phyloP scores from a whole-genome alignment of 2,797 vertebrate genomes.

The Argya squamiceps region DNA sequence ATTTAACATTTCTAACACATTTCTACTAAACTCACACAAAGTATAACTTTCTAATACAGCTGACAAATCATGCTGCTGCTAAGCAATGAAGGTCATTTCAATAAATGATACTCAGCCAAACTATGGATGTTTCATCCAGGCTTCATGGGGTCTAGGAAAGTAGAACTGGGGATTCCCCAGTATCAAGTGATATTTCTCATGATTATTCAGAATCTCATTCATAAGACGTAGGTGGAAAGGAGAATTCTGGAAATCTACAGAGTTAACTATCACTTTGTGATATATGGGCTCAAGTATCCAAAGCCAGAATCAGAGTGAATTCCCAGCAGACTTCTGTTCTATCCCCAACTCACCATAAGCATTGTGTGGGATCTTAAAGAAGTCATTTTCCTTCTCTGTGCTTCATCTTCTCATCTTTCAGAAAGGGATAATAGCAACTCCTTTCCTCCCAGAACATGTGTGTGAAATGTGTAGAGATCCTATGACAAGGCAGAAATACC shows the following conservation, averaged over 20 bases:
- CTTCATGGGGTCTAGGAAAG: background rate
- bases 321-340: background rate
- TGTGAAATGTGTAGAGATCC: background rate
- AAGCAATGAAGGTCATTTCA: slow-evolving; percentile 65
- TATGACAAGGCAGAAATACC: background rate
- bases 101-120: slow-evolving; percentile 52
- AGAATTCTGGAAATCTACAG: background rate
- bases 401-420: background rate
- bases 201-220: background rate
- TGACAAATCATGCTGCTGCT: slow-evolving; percentile 68
- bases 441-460: background rate
- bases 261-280: background rate
- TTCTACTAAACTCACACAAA: slow-evolving; percentile 67
- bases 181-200: background rate
- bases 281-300: background rate
- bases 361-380: background rate
- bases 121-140: slow-evolving; percentile 23
- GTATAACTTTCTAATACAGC: slow-evolving; percentile 64
- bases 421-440: background rate
- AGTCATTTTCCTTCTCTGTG: background rate
- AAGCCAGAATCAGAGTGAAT: background rate
- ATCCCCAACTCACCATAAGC: background rate
- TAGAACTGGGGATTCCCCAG: background rate
- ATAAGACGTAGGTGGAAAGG: background rate
- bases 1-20: slow-evolving; percentile 56